These are phyloP conservation scores for Phalloptychus januarius DNA, from an alignment of 2,797 vertebrate species.

Conservation along the genomic window DNA sequence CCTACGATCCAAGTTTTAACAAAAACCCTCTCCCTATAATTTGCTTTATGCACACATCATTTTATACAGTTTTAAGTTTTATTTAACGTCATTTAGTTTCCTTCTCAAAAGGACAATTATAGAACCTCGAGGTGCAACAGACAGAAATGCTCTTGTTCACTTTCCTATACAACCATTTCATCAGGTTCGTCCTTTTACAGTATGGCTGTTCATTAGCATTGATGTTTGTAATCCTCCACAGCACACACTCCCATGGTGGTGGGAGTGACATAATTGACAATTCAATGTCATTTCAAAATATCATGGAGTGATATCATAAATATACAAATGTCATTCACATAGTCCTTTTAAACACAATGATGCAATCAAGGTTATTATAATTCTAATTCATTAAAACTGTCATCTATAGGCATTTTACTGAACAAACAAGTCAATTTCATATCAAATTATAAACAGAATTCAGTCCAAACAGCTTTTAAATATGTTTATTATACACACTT, in stretches of 20 bases:
- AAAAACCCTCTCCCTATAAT: background rate
- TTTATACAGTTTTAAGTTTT: background rate
- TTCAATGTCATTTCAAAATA: background rate
- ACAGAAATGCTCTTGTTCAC: background rate
- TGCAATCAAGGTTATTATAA: background rate
- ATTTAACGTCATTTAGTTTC: background rate
- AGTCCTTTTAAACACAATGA: background rate
- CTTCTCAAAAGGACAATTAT: background rate
- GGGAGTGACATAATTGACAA: no score
- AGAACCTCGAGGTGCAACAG: background rate
- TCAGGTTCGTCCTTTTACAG: background rate
- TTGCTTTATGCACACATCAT: background rate
- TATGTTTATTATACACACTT: background rate
- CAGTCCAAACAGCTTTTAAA: background rate
- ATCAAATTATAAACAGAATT: background rate
- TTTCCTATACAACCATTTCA: background rate
- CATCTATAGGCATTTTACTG: background rate
- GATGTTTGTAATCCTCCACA: background rate
- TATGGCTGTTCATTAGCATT: background rate
- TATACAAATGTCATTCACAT: background rate
- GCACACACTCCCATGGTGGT: background rate
- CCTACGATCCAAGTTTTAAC: no score
- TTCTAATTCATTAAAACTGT: background rate
- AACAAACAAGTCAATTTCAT: background rate
- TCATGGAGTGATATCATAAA: background rate